Evolutionary conservation across 2,113 vertebrate genomes (phyloP).

Genomic region (Myrmophylax atrothorax): DNA sequence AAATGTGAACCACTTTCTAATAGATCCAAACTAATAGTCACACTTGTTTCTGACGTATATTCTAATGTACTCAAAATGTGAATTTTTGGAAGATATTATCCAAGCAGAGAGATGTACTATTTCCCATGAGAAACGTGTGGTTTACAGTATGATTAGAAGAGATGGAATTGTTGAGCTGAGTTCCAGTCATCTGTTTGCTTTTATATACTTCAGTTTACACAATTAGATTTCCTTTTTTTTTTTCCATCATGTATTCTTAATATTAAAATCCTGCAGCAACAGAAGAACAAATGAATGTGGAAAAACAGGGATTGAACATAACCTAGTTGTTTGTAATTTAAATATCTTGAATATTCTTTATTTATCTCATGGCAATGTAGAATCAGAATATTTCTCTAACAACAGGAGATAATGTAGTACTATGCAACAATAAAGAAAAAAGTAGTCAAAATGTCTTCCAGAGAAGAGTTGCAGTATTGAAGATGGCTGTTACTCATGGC

Average conservation of each 20-base stretch:
- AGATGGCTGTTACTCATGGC: background rate
- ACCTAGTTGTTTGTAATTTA: background rate
- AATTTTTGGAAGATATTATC: background rate
- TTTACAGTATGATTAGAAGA: background rate
- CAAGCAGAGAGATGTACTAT: background rate
- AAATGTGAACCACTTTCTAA: background rate
- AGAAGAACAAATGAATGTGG: background rate
- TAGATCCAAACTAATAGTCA: background rate
- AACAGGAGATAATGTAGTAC: background rate
- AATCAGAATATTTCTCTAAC: background rate
- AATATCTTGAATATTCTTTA: background rate
- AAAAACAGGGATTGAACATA: background rate
- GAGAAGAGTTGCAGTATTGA: background rate
- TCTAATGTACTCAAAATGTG: background rate
- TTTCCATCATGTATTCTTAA: background rate
- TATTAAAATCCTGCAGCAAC: rapidly evolving
- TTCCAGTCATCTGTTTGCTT: background rate
- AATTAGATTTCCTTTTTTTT: background rate
- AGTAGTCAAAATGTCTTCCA: background rate
- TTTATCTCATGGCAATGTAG: background rate
- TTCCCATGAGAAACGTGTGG: background rate
- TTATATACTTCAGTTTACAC: background rate
- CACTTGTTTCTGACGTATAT: background rate
- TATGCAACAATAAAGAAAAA: background rate
- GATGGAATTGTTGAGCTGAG: background rate